phyloP scores from a whole-genome alignment of 2,113 vertebrate genomes.

The Penelope pileata region DNA sequence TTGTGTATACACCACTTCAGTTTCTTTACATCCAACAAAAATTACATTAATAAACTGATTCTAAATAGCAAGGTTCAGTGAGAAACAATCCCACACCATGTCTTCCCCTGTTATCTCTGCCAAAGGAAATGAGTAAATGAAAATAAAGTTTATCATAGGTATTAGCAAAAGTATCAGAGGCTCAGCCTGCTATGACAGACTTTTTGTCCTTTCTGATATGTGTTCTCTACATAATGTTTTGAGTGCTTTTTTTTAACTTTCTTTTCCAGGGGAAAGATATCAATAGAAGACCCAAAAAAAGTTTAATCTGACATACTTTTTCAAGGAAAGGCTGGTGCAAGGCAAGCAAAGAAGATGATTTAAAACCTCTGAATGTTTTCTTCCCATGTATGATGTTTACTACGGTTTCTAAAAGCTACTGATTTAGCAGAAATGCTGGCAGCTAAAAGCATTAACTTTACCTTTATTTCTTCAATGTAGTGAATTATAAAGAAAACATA shows the following conservation, averaged over 20 bases:
- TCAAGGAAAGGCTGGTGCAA: not conserved
- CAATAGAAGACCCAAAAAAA: not conserved
- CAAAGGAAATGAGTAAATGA: not conserved
- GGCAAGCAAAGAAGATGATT: not conserved
- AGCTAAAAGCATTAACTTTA: not conserved
- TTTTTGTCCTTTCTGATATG: not conserved
- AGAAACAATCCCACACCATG: not conserved
- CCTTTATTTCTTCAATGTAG: not conserved
- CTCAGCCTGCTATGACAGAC: not conserved
- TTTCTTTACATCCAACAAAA: not conserved
- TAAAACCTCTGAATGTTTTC: not conserved
- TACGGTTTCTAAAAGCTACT: slow-evolving; percentile 17
- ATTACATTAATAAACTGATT: not conserved
- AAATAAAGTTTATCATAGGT: not conserved
- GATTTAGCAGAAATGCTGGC: not conserved
- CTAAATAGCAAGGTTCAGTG: not conserved
- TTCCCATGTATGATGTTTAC: not conserved
- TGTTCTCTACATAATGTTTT: not conserved
- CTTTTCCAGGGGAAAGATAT: not conserved
- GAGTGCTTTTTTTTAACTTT: not conserved
- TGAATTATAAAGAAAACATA: not conserved
- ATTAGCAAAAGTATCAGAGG: not conserved
- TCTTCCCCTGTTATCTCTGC: not conserved
- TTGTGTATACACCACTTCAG: not conserved
- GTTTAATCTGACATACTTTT: not conserved